phyloP scores from a whole-genome alignment of 92 coral and sea anemone species.

The Epizoanthus ramosus region DNA sequence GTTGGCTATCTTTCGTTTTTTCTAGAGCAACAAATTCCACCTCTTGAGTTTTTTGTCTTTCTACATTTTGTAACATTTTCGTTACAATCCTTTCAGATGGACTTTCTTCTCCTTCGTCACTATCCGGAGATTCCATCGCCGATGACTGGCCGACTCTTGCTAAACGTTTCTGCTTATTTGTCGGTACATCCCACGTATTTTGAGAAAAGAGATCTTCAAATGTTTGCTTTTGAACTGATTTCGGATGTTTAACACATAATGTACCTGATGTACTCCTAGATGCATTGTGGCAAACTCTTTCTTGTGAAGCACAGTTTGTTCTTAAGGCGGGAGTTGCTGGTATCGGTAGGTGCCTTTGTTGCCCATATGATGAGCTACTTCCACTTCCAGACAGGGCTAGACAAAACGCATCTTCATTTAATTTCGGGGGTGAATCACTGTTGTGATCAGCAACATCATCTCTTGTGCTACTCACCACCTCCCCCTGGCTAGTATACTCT shows the following conservation, averaged over 20 bases:
- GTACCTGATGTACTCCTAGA: too few species aligned
- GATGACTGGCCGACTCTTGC: not conserved
- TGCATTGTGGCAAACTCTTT: too few species aligned
- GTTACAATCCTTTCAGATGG: not conserved
- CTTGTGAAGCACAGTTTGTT: too few species aligned
- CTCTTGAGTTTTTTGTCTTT: not conserved
- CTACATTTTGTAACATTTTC: conserved; percentile 6
- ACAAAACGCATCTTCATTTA: not conserved
- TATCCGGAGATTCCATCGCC: too few species aligned
- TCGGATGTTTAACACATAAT: not conserved
- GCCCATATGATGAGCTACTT: not conserved
- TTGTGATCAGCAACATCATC: not conserved
- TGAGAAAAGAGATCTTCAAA: not conserved
- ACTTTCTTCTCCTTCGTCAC: too few species aligned
- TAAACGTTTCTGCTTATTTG: not conserved
- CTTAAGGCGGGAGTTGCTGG: too few species aligned
- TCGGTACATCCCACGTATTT: conserved; percentile 8
- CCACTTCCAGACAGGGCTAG: conserved; percentile 5
- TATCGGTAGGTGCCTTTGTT: too few species aligned
- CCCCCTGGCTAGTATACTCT: not conserved
- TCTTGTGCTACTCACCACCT: not conserved
- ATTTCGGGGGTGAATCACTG: not conserved
- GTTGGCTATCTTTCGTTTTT: too few species aligned
- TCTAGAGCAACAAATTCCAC: not conserved
- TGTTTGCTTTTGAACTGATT: not conserved